Base-by-base conservation (phyloP, 1,140 invertebrate species). In the Rhynchophorus ferrugineus region DNA sequence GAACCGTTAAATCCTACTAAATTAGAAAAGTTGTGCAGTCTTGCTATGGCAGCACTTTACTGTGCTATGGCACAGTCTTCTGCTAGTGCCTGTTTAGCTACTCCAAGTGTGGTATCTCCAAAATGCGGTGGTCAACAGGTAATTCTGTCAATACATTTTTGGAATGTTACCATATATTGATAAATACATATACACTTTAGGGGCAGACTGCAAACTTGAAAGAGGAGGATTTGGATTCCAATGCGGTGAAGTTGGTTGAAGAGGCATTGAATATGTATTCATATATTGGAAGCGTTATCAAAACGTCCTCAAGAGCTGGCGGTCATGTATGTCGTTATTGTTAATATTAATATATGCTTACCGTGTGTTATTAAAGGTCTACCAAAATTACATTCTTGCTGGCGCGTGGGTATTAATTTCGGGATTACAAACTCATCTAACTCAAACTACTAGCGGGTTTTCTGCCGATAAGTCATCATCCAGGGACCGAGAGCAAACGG, bases 311-410 rank as follows among this genome's bases (percentile, higher is more conserved):
- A 1, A 75, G 91, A 57, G 87, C 89, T 42, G 88, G 89, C 45
- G 89, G 89, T 59, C 86, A 89, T 72, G 87, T 90, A 75, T 83
- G 80, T 76, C 21, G 24, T 11, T 6, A 6, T 29, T 29, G 5
- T 29, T 5, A 29, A 29, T 29, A 29, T 29, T 29, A 6, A 6
- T 6, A 29, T 29, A 29, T 29, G 5, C 5, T 5, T 29, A 29
- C 24, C 24, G 24, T 29, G 24, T 11, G 24, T 29, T 5, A 29
- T 70, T 64, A 9, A 66, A 89, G 82, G 80, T 89, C 54, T 80
- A 88, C 53, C 91, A 95, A 74, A 95, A 95, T 73, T 83, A 93
- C 64, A 73, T 92, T 38, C 78, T 92, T 67, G 82, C 91, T 57
- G 89, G 89, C 6, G 83, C 85, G 0, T 95, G 91, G 91, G 74